A percentile compares a stretch with the other conserved stretches of the same genome.
phyloP scores from a whole-genome alignment of 2,113 vertebrate species.

The Elgaria multicarinata region DNA sequence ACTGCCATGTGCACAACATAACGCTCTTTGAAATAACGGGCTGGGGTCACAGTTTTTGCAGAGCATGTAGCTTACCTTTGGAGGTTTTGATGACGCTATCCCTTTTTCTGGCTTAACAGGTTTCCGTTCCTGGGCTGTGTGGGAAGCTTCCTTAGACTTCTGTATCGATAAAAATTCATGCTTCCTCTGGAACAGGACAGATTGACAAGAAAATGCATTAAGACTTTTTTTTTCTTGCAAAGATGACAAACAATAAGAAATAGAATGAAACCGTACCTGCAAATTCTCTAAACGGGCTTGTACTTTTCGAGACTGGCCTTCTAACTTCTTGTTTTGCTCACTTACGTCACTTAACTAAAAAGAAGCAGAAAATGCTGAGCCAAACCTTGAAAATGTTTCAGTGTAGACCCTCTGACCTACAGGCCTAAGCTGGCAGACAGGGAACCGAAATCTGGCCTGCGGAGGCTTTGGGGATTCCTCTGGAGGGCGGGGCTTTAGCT shows the following conservation, averaged over 20 bases:
- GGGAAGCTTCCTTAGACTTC: slow-evolving; percentile 70
- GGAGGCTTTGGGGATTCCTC: too few relatives aligned
- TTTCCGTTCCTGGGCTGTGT: slow-evolving; percentile 67
- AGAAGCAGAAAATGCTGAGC: slow-evolving; percentile 47
- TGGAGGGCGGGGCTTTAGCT: too few relatives aligned
- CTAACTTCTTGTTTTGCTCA: slow-evolving; percentile 85
- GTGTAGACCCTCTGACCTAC: too few relatives aligned
- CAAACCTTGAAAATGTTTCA: not conserved
- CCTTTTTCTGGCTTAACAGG: slow-evolving; percentile 78
- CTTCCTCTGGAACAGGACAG: slow-evolving; percentile 81
- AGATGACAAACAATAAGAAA: slow-evolving; percentile 14
- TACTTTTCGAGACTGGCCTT: slow-evolving; percentile 82
- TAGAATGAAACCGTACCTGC: slow-evolving; percentile 77
- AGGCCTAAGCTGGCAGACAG: too few relatives aligned
- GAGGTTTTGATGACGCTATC: slow-evolving; percentile 63
- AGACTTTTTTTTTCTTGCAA: not conserved
- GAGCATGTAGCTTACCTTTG: slow-evolving; percentile 73
- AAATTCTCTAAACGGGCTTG: slow-evolving; percentile 91
- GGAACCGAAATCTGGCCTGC: too few relatives aligned
- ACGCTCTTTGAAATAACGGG: not conserved
- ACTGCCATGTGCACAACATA: not conserved
- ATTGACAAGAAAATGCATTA: slow-evolving; percentile 44
- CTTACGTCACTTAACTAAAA: slow-evolving; percentile 83
- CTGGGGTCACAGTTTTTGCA: not conserved
- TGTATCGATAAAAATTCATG: slow-evolving; percentile 74